A percentile compares a stretch with the other conserved stretches of the same genome.
phyloP scores from a whole-genome alignment of 2,888 invertebrate species.

The Agrotis ipsilon region DNA sequence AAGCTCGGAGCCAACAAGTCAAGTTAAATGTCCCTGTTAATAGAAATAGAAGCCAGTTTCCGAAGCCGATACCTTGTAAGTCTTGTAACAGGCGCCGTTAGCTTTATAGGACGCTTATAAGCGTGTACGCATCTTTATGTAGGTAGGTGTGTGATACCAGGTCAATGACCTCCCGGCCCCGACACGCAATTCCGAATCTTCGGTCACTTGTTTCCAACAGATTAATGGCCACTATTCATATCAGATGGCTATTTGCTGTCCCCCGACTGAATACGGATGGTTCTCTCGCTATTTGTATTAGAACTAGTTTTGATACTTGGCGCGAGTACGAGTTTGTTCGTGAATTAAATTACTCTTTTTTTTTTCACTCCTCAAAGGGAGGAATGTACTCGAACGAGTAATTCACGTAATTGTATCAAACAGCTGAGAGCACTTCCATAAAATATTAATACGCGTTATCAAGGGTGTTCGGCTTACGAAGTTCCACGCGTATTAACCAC shows the following conservation, averaged over 20 bases:
- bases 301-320: slow-evolving; percentile 47
- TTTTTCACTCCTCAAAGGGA: slow-evolving; percentile 52
- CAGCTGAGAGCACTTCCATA: slow-evolving; percentile 39
- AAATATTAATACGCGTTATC: slow-evolving; percentile 60
- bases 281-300: slow-evolving; percentile 65
- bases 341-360: slow-evolving; percentile 45
- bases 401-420: slow-evolving; percentile 62
- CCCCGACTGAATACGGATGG: slow-evolving; percentile 53
- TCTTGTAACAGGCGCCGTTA: slow-evolving; percentile 67
- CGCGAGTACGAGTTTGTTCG: slow-evolving; percentile 11
- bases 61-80: slow-evolving; percentile 59
- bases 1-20: slow-evolving; percentile 64
- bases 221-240: slow-evolving; percentile 75
- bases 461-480: slow-evolving; percentile 54
- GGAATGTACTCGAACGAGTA: slow-evolving; percentile 41
- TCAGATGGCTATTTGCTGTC: slow-evolving; percentile 72
- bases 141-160: slow-evolving; percentile 58
- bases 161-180: slow-evolving; percentile 62
- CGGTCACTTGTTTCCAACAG: slow-evolving; percentile 75
- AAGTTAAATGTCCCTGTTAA: slow-evolving; percentile 74
- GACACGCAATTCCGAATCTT: slow-evolving; percentile 68
- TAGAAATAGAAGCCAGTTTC: slow-evolving; percentile 62
- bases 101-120: slow-evolving; percentile 53
- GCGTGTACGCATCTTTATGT: slow-evolving; percentile 67
- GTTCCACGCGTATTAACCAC: slow-evolving; percentile 66